Evolutionary conservation across 2,888 invertebrate species (phyloP).

Genomic region (Perdita meconis): DNA sequence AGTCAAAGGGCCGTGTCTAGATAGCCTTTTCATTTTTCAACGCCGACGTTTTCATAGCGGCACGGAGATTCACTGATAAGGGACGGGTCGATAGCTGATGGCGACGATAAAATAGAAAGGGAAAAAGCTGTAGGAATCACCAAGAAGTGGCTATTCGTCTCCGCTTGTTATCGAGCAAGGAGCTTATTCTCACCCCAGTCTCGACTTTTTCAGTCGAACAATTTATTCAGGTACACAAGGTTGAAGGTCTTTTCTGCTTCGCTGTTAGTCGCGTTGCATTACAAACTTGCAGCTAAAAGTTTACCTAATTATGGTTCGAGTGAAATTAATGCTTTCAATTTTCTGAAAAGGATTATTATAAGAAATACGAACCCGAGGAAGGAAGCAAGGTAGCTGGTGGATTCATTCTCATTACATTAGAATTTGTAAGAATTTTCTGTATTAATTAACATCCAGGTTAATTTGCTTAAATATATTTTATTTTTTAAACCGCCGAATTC

Average conservation of each 20-base stretch:
- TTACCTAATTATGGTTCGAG: neutral
- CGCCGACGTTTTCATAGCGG: constrained; percentile 39
- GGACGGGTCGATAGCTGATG: constrained; percentile 38
- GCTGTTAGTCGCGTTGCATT: neutral
- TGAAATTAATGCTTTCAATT: neutral
- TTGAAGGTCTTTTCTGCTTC: neutral
- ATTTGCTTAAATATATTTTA: no score
- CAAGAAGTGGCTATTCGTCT: constrained; percentile 16
- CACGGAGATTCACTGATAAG: constrained; percentile 34
- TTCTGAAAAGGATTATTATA: no score
- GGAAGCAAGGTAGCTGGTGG: no score
- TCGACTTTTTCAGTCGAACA: neutral
- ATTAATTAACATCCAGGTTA: no score
- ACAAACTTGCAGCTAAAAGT: neutral
- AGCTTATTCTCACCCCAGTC: constrained; percentile 13
- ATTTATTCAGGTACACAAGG: constrained; percentile 6
- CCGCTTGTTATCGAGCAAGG: constrained; percentile 2
- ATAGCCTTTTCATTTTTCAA: constrained; percentile 49
- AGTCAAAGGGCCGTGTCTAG: constrained; percentile 26
- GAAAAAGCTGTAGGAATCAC: constrained; percentile 20
- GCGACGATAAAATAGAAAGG: constrained; percentile 21
- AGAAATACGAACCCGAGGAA: no score
- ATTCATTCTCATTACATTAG: no score
- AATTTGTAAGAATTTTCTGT: no score
- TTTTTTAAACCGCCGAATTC: no score